Evolutionary conservation across 30 jellyfish, hydroid and myxozoan genomes (phyloP), one percentile per base, ranked within the genome.

Genomic region (Cassiopea andromeda): DNA sequence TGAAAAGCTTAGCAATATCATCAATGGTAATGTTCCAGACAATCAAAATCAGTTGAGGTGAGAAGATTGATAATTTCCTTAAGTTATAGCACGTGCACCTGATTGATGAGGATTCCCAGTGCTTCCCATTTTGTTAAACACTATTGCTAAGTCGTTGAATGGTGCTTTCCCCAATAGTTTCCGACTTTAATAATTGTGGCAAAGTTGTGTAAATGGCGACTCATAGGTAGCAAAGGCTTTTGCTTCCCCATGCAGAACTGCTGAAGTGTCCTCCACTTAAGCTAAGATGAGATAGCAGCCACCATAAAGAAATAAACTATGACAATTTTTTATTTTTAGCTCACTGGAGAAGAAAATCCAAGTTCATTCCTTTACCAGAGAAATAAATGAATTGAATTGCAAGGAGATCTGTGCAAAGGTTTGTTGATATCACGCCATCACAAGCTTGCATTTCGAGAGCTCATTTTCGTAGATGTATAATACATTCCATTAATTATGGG

Each of bases 321-420:
- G 7, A 49, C 8, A 12, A 19, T 16, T 47, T 47, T 60, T 48
- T n/a, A 1, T 74, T 81, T 72, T 44, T 46, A 93, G 98, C 86
- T 48, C 72, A 10, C 69, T 93, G 27, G 97, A 88, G 15, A 93
- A 93, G 82, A 19, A 47, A 14, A 8, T 58, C 0, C 89, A 67
- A 54, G n/a, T 72, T 12, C 93, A 70, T 12, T 50, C 82, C 44
- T 46, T 78, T 19, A 74, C 70, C 48, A 75, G 92, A 72, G 98
- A 94, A 49, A 46, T 89, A 15, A 89, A 85, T 74, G 97, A 90
- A 60, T 46, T 77, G 45, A 57, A 48, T 2, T 94, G 98, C 87
- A 89, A 84, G 61, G 85, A 66, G 75, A 64, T 45, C n/a, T 73
- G 85, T 7, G 87, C 91, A 13, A 48, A 77, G 93, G 98, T 94